phyloP scores from a whole-genome alignment of 2,888 invertebrate genomes.

The Eupithecia tripunctaria region DNA sequence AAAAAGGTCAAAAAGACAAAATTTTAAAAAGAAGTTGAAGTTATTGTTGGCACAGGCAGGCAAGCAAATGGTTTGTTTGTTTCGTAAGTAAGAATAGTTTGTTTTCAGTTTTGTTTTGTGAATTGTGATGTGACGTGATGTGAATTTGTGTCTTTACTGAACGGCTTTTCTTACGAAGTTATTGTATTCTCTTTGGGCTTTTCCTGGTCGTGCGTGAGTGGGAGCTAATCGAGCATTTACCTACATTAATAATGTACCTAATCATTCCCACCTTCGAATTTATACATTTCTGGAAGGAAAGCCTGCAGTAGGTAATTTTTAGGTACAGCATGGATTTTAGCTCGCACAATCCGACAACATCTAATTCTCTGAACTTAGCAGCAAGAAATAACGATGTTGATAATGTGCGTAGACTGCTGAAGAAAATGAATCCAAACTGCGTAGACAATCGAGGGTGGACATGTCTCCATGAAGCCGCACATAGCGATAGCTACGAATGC shows the following conservation, averaged over 20 bases:
- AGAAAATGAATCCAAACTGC: slow-evolving; percentile 76
- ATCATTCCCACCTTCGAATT: background rate
- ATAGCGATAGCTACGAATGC: slow-evolving; percentile 70
- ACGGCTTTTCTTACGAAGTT: no score
- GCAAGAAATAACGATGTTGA: slow-evolving; percentile 71
- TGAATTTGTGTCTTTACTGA: no score
- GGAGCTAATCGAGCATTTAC: no score
- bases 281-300: background rate
- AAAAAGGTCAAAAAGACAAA: no score
- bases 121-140: no score
- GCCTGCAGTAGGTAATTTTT: background rate
- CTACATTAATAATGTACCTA: background rate
- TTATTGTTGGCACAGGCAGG: no score
- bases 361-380: slow-evolving; percentile 76
- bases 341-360: slow-evolving; percentile 76
- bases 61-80: no score
- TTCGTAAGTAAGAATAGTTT: no score
- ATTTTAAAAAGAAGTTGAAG: no score
- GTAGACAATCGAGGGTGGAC: slow-evolving; percentile 83
- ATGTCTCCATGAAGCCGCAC: slow-evolving; percentile 81
- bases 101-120: no score
- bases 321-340: slow-evolving; percentile 54
- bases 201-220: no score
- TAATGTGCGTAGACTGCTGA: slow-evolving; percentile 65
- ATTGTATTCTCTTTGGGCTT: no score